Percentiles rank a stretch among this genome's conserved stretches.
Conservation (phyloP, 2,113 vertebrate genomes). For the Piaya cayana region DNA sequence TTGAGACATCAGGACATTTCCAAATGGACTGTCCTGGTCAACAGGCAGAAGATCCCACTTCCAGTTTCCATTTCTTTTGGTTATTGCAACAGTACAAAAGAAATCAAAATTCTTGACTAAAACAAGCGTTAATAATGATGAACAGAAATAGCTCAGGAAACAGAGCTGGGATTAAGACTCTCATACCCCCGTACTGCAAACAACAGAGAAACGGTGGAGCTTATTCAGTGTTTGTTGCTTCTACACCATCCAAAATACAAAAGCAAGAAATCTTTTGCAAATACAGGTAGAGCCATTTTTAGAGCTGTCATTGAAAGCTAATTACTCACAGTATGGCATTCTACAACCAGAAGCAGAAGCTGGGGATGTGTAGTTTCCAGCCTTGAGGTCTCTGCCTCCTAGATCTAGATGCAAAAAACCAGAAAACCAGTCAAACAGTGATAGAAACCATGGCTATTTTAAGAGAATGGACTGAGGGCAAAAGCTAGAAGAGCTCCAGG, state of each 20-base stretch:
- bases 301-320: background rate
- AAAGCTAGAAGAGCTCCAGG: background rate
- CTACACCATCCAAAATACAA: background rate
- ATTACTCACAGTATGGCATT: background rate
- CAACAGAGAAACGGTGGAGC: background rate
- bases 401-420: background rate
- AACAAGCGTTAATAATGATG: background rate
- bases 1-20: background rate
- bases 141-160: background rate
- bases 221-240: background rate
- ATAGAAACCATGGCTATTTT: background rate
- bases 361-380: background rate
- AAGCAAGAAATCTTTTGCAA: background rate
- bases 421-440: background rate
- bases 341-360: background rate
- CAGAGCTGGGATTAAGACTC: background rate
- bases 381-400: background rate
- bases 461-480: background rate
- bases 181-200: background rate
- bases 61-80: background rate
- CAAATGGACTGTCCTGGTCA: background rate
- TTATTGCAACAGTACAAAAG: background rate
- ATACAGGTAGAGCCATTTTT: background rate
- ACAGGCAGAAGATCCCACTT: background rate
- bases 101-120: background rate